Conservation (phyloP, 2,797 vertebrate genomes). For the Myotis planiceps region DNA sequence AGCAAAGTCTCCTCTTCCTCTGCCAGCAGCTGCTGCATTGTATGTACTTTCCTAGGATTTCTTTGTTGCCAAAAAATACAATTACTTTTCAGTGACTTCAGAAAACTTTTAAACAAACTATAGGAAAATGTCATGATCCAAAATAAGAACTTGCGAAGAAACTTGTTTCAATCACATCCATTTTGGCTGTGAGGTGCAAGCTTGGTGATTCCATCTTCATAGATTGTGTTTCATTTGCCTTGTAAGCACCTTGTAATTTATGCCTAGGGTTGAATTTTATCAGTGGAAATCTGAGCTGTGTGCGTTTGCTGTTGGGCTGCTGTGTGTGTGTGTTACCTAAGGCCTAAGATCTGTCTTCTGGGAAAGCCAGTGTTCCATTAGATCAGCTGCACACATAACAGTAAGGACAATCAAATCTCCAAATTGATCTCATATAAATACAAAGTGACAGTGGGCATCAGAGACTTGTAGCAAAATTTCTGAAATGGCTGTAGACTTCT, state of each 20-base stretch:
- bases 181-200: constrained; percentile 48
- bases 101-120: constrained; percentile 74
- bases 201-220: constrained; percentile 49
- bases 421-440: neutral
- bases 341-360: neutral
- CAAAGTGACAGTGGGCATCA: neutral
- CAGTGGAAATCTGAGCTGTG: constrained; percentile 52
- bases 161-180: constrained; percentile 61
- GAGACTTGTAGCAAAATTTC: neutral
- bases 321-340: neutral
- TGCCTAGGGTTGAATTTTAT: constrained; percentile 51
- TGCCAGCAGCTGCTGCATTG: constrained; percentile 59
- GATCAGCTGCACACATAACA: neutral
- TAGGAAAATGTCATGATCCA: constrained; percentile 55
- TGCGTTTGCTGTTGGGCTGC: neutral
- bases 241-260: constrained; percentile 57
- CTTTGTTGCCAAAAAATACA: constrained; percentile 71
- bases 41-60: constrained; percentile 66
- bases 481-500: neutral
- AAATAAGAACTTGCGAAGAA: constrained; percentile 70
- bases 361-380: neutral
- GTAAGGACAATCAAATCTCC: neutral
- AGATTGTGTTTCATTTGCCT: constrained; percentile 65
- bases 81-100: constrained; percentile 71
- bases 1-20: constrained; percentile 56